Evolutionary conservation across 2,888 invertebrate genomes (phyloP), one percentile per base, ranked within the genome.

Genomic region (Antitype chi): DNA sequence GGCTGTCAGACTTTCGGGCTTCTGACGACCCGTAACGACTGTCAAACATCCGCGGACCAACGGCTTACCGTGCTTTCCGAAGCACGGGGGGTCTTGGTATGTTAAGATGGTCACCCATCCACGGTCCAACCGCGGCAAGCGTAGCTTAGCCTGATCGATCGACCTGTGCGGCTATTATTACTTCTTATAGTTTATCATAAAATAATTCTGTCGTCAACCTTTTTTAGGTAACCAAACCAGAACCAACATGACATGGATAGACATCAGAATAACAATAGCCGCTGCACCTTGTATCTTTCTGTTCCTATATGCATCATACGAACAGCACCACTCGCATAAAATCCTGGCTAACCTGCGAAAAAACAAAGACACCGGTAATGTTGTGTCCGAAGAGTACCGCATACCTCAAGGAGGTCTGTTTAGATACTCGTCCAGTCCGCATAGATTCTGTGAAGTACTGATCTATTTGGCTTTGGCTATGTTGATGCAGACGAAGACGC

Each of bases 401-500:
- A 28, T 59, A 43, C 43, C 59, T 59, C 57, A 59, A 43, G 69
- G 55, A 38, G 43, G 43, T 43, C 38, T 70, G 23, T 70, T 70
- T 55, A 43, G 15, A 47, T 70, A 59, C 15, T 28, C 15, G 25
- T 59, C 70, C 25, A 69, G 57, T 57, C 25, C 69, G 6, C 57
- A 69, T 8, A 47, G 55, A 47, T 43, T 70, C 47, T 43, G 57
- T 47, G 70, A 70, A 28, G n/a, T 70, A 15, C 17, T 69, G 13
- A 43, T 57, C 43, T 69, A 43, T 38, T 17, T 57, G 25, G 25
- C 20, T 43, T 43, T 69, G 13, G 38, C 28, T 43, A 15, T 69
- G 57, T 43, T 68, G 53, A 68, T 68, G 53, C 68, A 23, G 20
- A 68, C 53, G 38, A 68, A 11, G 57, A 69, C 69, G 8, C 43